Percentiles rank a stretch among this genome's conserved stretches.
Conservation (phyloP, 2,888 invertebrate species). For the Brachypterus glaber region DNA sequence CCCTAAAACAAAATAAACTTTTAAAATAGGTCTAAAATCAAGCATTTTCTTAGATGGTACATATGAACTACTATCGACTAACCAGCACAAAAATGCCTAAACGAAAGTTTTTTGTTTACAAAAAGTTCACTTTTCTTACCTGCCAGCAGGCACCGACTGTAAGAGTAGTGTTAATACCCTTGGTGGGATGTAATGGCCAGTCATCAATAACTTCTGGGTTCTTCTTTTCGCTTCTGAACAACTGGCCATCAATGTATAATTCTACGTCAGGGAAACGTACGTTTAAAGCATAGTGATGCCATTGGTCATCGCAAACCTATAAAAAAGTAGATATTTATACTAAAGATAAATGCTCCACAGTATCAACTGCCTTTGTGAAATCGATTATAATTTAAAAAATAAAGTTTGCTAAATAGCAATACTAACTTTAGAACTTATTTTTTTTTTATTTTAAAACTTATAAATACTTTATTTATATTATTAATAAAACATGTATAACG, state of each 20-base stretch:
- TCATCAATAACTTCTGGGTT: conserved; percentile 98
- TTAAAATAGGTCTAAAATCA: too few species aligned
- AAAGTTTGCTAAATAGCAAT: too few species aligned
- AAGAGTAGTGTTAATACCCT: conserved; percentile 85
- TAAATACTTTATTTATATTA: too few species aligned
- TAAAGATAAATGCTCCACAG: too few species aligned
- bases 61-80: background rate
- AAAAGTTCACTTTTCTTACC: conserved; percentile 41
- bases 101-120: background rate
- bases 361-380: too few species aligned
- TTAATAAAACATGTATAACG: too few species aligned
- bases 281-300: conserved; percentile 96
- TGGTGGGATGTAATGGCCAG: conserved; percentile 96
- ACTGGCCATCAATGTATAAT: conserved; percentile 80
- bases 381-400: too few species aligned
- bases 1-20: conserved; percentile 45
- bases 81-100: background rate
- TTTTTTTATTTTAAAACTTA: too few species aligned
- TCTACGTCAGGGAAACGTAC: conserved; percentile 87
- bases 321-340: conserved; percentile 1
- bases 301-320: conserved; percentile 90
- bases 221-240: conserved; percentile 53
- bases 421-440: too few species aligned
- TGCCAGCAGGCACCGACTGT: conserved; percentile 98
- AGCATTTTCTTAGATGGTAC: too few species aligned